Base-by-base conservation (phyloP, 1,140 invertebrate species). In the Oppia nitens region DNA sequence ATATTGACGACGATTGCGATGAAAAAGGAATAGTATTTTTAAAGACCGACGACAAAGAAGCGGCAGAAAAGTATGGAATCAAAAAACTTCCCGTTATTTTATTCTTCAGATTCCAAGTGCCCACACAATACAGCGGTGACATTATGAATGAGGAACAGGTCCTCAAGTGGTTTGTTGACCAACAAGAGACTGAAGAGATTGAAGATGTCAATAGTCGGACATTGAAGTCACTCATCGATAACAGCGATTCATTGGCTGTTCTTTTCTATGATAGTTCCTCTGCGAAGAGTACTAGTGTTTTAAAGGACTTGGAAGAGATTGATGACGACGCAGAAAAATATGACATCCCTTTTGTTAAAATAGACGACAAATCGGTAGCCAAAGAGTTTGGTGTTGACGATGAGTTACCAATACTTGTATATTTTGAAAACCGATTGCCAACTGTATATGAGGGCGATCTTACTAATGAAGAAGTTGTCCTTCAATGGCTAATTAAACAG, bases 171-270 rank as follows among this genome's bases (percentile, higher is more conserved):
- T 73, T 94, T 1, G 78, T 93, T 60, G 79, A 89, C 65, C 89
- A 93, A 68, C 90, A 91, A 70, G 84, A 83, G 67, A 82, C 84
- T 1, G 87, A 88, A 40, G 92, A 88, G 1, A 94, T 94, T 63
- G 89, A 93, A 76, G 87, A 92, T 76, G 87, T 93, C 21, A 92
- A 87, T 1, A 87, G 92, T 70, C 87, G 92, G 75, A 92, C 92
- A 67, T 72, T 93, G 20, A 77, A 79, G 62, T 83, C 85, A 68
- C 75, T 94, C 6, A 87, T 93, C 64, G 83, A 85, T 63, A 85
- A 89, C 66, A 84, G 91, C 67, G 87, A 91, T 78, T 92, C 92
- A 70, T 87, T 94, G 17, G 87, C 89, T 23, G 88, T 63, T 50
- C 20, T 65, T 17, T 65, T 65, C 72, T 88, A 93, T 68, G 70